Base-by-base conservation (phyloP, 2,797 vertebrate genomes). In the Prunella strophiata region DNA sequence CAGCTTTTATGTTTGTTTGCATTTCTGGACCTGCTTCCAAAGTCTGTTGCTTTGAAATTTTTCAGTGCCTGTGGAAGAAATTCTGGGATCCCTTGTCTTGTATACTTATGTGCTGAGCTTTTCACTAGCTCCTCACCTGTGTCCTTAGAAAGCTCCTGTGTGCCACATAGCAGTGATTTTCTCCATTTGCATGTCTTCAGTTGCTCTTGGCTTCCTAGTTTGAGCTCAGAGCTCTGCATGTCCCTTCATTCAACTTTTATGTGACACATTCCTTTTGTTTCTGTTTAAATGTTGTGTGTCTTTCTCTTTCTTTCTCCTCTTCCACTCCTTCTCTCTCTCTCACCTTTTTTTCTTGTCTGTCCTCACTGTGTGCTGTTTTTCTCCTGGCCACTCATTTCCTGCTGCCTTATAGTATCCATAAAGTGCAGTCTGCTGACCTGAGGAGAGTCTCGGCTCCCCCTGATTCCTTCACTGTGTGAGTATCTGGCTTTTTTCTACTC, bases 401-500 rank as follows among this genome's bases (percentile, higher is more conserved):
- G 98, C 97, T 97, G 96, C 96, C 97, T 97, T 73, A 75, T 99
- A 99, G 99, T 98, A 98, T 99, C 98, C 99, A 99, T 98, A 99
- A 99, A 99, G 99, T 99, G 98, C 99, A 98, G 97, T 98, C 99
- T 98, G 98, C 98, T 97, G 99, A 99, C 98, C 98, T 99, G 98
- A 98, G 99, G 97, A 99, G 99, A 97, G 99, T 99, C 97, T 99
- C 99, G 85, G 99, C 99, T 98, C 99, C 99, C 98, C 99, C 99
- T 4, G 99, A 99, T 98, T 99, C 99, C 98, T 99, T 99, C 98
- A 98, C 98, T 97, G 98, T 99, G 99, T 99, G 99, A 99, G 99
- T 99, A 99, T 98, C 63, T 75, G 45, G 73, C 72, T 74, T 88
- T 96, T 97, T 94, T 67, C 62, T 93, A 72, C 59, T 82, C 95